Conservation (phyloP, 2,113 vertebrate species). For the Noturus placidus region DNA sequence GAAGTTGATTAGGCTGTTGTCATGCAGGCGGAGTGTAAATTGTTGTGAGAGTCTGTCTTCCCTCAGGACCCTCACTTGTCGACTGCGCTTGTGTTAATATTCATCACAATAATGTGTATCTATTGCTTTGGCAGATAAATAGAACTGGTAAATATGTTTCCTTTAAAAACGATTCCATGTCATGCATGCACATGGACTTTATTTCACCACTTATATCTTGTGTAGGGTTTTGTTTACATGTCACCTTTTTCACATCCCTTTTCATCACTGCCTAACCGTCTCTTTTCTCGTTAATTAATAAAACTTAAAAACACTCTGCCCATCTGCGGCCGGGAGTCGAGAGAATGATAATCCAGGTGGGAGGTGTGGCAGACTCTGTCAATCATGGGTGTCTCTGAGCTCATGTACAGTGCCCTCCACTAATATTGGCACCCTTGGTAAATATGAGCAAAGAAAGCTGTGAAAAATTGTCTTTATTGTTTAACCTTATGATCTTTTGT, state of each 20-base stretch:
- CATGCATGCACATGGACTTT: not conserved
- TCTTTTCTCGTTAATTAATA: not conserved
- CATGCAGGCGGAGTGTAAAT: slow-evolving; percentile 41
- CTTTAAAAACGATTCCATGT: slow-evolving; percentile 17
- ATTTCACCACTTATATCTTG: not conserved
- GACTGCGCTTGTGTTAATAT: slow-evolving; percentile 41
- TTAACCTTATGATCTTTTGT: too few species aligned
- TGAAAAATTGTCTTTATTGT: too few species aligned
- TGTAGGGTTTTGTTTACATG: not conserved
- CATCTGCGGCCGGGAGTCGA: not conserved
- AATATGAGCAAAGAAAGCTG: too few species aligned
- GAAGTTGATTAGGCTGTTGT: slow-evolving; percentile 37
- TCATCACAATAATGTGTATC: slow-evolving; percentile 43
- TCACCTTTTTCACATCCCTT: not conserved
- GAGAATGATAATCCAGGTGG: not conserved
- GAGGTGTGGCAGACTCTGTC: not conserved
- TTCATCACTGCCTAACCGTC: not conserved
- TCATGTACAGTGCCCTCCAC: not conserved
- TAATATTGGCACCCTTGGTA: too few species aligned
- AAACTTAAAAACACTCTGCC: not conserved
- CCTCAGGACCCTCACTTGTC: slow-evolving; percentile 40
- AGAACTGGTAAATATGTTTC: not conserved
- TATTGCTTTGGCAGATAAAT: slow-evolving; percentile 34
- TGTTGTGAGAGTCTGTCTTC: slow-evolving; percentile 40
- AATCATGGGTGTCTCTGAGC: not conserved